Conservation (phyloP, 2,797 vertebrate genomes). For the Helicolenus hilgendorfi region DNA sequence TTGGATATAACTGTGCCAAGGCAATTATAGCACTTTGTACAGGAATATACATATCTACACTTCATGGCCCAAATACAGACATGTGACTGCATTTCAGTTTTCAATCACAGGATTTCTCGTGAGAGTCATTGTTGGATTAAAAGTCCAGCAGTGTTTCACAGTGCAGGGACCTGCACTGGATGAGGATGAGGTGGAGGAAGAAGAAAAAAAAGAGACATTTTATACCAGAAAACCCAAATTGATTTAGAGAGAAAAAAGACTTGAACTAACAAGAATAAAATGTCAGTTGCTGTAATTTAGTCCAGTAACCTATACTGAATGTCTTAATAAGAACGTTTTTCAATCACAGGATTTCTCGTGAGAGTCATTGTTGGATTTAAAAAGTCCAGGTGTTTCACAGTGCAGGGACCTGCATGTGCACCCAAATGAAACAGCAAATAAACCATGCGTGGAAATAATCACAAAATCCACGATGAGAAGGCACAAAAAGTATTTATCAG, state of each 20-base stretch:
- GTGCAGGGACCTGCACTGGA: background rate
- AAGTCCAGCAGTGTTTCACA: background rate
- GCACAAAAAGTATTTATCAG: too few relatives aligned
- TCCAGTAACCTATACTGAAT: background rate
- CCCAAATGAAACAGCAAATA: too few relatives aligned
- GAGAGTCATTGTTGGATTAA: background rate
- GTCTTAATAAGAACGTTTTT: background rate
- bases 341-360: background rate
- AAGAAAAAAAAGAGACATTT: background rate
- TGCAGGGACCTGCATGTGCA: background rate
- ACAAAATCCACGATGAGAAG: too few relatives aligned
- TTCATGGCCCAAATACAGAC: background rate
- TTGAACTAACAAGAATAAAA: background rate
- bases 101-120: background rate
- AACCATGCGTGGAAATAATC: too few relatives aligned
- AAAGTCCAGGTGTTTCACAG: background rate
- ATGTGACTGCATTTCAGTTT: background rate
- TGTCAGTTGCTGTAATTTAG: background rate
- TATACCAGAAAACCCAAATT: background rate
- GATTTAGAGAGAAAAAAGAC: background rate
- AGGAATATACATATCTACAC: background rate
- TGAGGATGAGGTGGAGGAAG: background rate
- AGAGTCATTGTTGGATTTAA: background rate
- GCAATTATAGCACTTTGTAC: background rate
- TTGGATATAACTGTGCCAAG: too few relatives aligned